Percentiles rank a stretch among this genome's conserved stretches.
These are phyloP conservation scores for Oophaga sylvatica DNA, from an alignment of 2,797 vertebrate species.

Conservation along the genomic window DNA sequence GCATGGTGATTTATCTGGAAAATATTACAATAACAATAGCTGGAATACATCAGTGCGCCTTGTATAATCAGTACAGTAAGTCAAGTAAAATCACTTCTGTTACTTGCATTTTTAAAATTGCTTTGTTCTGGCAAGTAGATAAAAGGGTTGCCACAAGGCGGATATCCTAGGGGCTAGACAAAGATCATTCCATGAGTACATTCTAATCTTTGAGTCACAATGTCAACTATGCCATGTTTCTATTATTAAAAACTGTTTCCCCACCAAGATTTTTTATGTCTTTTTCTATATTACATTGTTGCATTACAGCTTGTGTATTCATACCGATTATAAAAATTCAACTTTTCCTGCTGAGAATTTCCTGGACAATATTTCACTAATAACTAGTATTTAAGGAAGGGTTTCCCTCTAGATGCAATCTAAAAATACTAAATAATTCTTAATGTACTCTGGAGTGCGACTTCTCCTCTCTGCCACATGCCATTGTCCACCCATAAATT, in stretches of 20 bases:
- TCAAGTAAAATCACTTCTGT: constrained; percentile 5
- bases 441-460: neutral
- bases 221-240: neutral
- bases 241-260: neutral
- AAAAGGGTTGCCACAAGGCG: constrained; percentile 6
- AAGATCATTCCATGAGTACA: constrained; percentile 7
- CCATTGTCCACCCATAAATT: too few relatives aligned
- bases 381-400: neutral
- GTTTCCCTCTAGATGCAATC: neutral
- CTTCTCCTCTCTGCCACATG: too few relatives aligned
- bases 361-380: neutral
- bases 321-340: neutral
- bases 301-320: neutral
- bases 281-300: too few relatives aligned
- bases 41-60: constrained; percentile 1
- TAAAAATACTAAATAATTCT: neutral
- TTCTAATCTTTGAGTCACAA: neutral
- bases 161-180: neutral
- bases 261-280: neutral
- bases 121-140: constrained; percentile 25
- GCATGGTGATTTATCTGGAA: constrained; percentile 36
- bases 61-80: constrained; percentile 9
- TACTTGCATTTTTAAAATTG: constrained; percentile 23
- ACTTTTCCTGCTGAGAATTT: too few relatives aligned
- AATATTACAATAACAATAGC: constrained; percentile 34